These are phyloP conservation scores for Mormyrops boulengeri DNA, from an alignment of 2,797 vertebrate species.

Conservation along the genomic window DNA sequence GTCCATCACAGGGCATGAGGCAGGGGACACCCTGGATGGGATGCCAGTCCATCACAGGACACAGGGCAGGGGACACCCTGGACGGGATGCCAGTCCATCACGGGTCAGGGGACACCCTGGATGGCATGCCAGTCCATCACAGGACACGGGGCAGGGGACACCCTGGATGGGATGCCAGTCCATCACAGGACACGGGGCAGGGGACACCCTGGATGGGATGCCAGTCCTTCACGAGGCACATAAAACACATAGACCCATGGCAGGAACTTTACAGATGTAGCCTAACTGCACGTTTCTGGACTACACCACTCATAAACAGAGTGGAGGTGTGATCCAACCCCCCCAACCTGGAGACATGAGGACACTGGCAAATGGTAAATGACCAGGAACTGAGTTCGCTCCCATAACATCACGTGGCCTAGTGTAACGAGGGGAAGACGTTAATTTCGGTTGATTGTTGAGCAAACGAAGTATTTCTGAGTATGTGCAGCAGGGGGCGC, in stretches of 20 bases:
- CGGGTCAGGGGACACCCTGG: neutral
- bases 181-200: no score
- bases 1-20: no score
- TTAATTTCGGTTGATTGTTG: neutral
- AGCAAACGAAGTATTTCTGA: neutral
- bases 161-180: no score
- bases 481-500: slow-evolving; percentile 5
- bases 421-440: neutral
- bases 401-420: neutral
- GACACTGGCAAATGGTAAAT: neutral
- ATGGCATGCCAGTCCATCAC: neutral
- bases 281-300: neutral
- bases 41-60: no score
- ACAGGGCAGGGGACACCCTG: no score
- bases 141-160: neutral
- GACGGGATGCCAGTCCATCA: no score
- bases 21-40: no score
- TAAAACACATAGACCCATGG: neutral
- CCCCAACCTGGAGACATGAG: neutral
- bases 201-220: no score
- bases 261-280: neutral
- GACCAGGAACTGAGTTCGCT: neutral
- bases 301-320: neutral
- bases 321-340: neutral
- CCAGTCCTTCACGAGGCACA: no score